Evolutionary conservation across 2,797 vertebrate genomes (phyloP), one percentile per base, ranked within the genome.

Genomic region (Tapera naevia): DNA sequence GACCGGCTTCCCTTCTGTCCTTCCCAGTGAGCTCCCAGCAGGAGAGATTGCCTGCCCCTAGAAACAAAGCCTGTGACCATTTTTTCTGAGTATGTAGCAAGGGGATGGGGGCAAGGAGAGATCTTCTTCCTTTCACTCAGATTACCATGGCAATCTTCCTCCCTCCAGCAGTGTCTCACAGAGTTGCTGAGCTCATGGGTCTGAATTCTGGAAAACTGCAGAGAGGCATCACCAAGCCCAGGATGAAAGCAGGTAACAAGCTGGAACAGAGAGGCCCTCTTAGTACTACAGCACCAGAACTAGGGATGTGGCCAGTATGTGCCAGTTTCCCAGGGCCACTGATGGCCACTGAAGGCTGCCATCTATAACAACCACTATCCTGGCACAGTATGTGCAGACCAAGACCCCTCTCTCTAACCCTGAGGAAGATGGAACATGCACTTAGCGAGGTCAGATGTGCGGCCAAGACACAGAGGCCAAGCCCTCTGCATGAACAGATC

Each of bases 171-270:
- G 97, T 93, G 95, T 96, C 98, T 69, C 97, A 98, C 92, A 97
- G 98, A 97, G 97, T 98, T 6, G 48, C 97, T 72, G 97, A 98
- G 91, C 97, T 98, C 84, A 94, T 97, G 96, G 86, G 57, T 60
- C 96, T 98, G 96, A 97, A 97, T 88, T 96, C 96, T 3, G 94
- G 95, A 53, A 96, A 98, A 30, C 91, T 98, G 80, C 97, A 98
- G 89, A 98, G 98, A 85, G 97, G 96, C 43, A 97, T 97, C 93
- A 97, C 95, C 37, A 86, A 96, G 12, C 92, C 90, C 56, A 74
- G 89, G 21, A 97, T 97, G 91, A 98, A 98, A 80, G 98, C 97
- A 53, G 97, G 96, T 91, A 98, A 98, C 5, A 97, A 98, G 85
- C 96, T 98, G 92, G 98, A 98, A 93, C 97, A 98, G 91, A 98